Evolutionary conservation across 2,797 vertebrate species (phyloP), one percentile per base, ranked within the genome.

Genomic region (Diceros bicornis): DNA sequence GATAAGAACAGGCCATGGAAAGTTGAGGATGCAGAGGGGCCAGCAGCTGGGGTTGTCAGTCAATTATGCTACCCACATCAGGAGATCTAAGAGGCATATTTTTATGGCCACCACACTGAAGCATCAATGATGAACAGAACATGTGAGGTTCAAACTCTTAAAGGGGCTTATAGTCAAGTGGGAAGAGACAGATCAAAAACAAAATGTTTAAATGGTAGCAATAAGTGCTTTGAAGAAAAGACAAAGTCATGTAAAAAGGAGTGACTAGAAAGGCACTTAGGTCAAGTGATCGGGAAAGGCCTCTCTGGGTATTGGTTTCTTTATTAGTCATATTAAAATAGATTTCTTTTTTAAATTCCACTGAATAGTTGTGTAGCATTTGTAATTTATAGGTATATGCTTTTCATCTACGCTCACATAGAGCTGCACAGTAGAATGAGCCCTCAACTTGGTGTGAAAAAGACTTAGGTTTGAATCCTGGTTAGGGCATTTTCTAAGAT

Each of bases 151-250:
- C 55, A 79, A 0, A 86, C 52, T 87, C 32, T 77, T 83, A 68
- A 74, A 84, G 44, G 21, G 82, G 41, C 55, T 55, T 85, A 37
- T 27, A 68, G 37, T 74, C 55, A 81, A 88, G 34, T 68, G 69
- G 78, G 55, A 78, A 85, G 78, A 82, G 55, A 84, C 52, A 68
- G 78, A 47, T 71, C 21, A 91, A 68, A 87, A 94, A 21, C 44
- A 55, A 93, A 74, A 88, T 61, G 52, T 93, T 44, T 68, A 52
- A 82, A 34, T 68, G 50, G 52, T 59, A 93, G 74, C 21, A 77
- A 1, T 89, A 62, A 91, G 18, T 77, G 17, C 55, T 71, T 71
- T 34, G 27, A 29, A 90, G 86, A 91, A 89, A 86, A 66, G 72
- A 68, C 2, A 44, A 72, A 34, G 44, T 47, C 25, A 79, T 62